Base-by-base conservation (phyloP, 2,797 vertebrate species). In the Carapus acus region DNA sequence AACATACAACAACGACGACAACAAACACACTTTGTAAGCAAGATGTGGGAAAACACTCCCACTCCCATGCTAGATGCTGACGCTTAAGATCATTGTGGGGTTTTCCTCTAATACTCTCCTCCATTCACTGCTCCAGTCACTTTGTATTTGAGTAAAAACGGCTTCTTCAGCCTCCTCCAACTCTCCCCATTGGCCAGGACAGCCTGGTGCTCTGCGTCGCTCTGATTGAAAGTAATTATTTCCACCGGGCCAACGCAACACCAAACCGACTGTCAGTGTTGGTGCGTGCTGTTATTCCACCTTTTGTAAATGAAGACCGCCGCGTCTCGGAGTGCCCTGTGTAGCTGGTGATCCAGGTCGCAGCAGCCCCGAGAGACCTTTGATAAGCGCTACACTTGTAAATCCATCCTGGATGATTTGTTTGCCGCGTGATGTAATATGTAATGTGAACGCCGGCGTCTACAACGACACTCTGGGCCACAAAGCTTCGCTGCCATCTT, bases 361-460 rank as follows among this genome's bases (percentile, higher is more conserved):
- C 3, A 33, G 22, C 36, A 22, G 21, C 27, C 40, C 56, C 36
- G 20, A 23, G 20, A 48, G 36, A 5, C 12, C 47, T 53, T 45
- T 36, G 44, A 57, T 56, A 36, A 61, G 37, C 18, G 11, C 17
- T 1, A 27, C 33, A 29, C 43, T 54, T 60, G 61, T 70, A 42
- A 73, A 75, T 49, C 17, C 6, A 48, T 21, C 44, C 54, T 5
- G 31, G 39, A 21, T 64, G 54, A 68, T 55, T 43, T 38, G 38
- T 54, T 33, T 51, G 55, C 37, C 34, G 13, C n/a, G 34, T 36
- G n/a, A 36, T 36, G 34, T 36, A 38, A 36, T 19, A 9, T 53
- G 51, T 41, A 62, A 51, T 43, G 48, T 21, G 45, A 72, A 54
- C 52, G 39, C 7, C 7, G 14, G 34, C 12, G 27, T 49, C 33